phyloP scores from a whole-genome alignment of 2,888 invertebrate genomes.

The Mycogona germanica region DNA sequence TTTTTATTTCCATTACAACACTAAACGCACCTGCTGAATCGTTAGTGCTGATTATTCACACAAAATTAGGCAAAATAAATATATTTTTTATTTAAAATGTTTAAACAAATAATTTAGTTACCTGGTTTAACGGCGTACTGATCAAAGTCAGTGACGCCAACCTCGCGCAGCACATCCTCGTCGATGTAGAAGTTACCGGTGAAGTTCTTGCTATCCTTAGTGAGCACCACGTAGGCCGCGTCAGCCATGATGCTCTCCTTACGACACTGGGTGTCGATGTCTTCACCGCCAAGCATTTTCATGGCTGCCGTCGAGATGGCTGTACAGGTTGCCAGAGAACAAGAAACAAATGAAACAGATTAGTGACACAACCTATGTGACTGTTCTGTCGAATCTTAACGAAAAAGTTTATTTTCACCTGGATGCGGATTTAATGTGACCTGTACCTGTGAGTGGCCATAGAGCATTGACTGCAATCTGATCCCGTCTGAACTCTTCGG shows the following conservation, averaged over 20 bases:
- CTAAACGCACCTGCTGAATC: background rate
- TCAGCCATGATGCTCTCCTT: constrained; percentile 79
- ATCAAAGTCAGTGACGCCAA: constrained; percentile 69
- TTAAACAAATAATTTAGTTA: constrained; percentile 31
- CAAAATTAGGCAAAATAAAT: background rate
- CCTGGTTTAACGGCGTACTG: constrained; percentile 75
- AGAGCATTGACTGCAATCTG: constrained; percentile 89
- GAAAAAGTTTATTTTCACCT: no score
- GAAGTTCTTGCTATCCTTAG: constrained; percentile 57
- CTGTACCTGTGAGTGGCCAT: constrained; percentile 80
- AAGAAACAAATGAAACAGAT: constrained; percentile 4
- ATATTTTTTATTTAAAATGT: background rate
- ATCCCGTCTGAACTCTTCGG: constrained; percentile 72
- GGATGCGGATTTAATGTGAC: no score
- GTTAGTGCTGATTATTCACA: background rate
- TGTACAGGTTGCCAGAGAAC: no score
- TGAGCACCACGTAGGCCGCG: constrained; percentile 71
- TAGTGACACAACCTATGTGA: no score
- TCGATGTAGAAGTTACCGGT: constrained; percentile 90
- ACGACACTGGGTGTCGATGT: constrained; percentile 51
- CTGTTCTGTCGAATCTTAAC: background rate
- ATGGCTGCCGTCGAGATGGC: constrained; percentile 85
- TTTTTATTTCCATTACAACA: background rate
- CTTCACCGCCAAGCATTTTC: constrained; percentile 45
- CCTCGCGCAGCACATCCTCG: constrained; percentile 65